These are phyloP conservation scores for Mola mola DNA, from an alignment of 2,113 vertebrate species.

Conservation along the genomic window DNA sequence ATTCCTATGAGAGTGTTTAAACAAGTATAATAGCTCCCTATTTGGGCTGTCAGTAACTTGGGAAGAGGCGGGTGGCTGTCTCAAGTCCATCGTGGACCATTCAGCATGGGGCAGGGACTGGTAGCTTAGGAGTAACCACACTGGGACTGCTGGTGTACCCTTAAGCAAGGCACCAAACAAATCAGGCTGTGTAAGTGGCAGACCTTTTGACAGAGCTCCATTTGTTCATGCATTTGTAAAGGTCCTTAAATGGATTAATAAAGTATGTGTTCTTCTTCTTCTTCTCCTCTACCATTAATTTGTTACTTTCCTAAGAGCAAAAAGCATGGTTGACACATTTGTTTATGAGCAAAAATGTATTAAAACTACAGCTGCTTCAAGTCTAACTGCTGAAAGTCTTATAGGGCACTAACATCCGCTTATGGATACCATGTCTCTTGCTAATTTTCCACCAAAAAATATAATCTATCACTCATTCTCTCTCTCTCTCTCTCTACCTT, in stretches of 20 bases:
- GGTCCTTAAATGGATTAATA: neutral
- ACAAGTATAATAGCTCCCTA: conserved; percentile 45
- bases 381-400: too few species aligned
- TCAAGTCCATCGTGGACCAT: neutral
- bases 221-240: neutral
- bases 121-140: neutral
- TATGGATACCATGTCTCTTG: too few species aligned
- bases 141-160: neutral
- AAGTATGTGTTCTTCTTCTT: too few species aligned
- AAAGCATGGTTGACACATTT: conserved; percentile 54
- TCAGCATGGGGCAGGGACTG: neutral
- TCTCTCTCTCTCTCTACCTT: neutral
- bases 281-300: conserved; percentile 8
- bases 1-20: conserved; percentile 54
- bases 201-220: neutral
- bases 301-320: conserved; percentile 48
- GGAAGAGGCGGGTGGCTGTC: neutral
- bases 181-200: neutral
- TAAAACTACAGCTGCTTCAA: conserved; percentile 50
- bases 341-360: conserved; percentile 62
- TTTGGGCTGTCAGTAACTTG: conserved; percentile 29
- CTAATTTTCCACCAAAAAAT: too few species aligned
- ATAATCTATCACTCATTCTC: neutral
- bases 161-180: neutral
- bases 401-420: too few species aligned